Base-by-base conservation (phyloP, 2,797 vertebrate genomes). In the Gymnoscopelus braueri region DNA sequence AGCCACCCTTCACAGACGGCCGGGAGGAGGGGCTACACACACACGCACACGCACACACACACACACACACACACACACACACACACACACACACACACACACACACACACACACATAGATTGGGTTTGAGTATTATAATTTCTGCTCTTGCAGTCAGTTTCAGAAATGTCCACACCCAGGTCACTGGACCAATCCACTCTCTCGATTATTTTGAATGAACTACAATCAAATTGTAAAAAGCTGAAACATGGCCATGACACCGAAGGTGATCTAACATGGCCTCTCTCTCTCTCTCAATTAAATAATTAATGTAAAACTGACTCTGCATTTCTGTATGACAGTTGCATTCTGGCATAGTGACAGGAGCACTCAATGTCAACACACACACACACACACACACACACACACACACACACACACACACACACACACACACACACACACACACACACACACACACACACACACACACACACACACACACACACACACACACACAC, bases 1-100 rank as follows among this genome's bases (percentile, higher is more conserved):
- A 96, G 79, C 92, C 92, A 0, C 93, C 94, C 68, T 93, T 89
- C 69, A 92, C 79, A 49, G 94, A 59, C 0, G 14, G 48, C 3
- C 48, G 50, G 11, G 62, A 73, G 59, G 87, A 87, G 0, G 76
- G 78, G 65, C 91, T 91, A 59, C 53, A 48, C 53, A 56, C 52
- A 49, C 19, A 62, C 3, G 29, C 35, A 79, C 35, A 83, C 11
- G 71, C 49, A 75, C 35, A 71, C 7, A 32, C 32, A 54, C 11
- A 57, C 54, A 29, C 10, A 66, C 11, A 49, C 14, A 60, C 55
- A 59, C 9, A 67, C 44, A 66, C 19, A 12, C 0, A n/a, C 3
- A 62, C 24, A 44, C 8, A 19, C n/a, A 61, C 39, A 62, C 44
- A 48, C 4, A 48, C 15, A 62, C 12, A 49, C 44, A 50, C 47